Percentiles rank a stretch among this genome's conserved stretches.
phyloP scores from a whole-genome alignment of 2,797 vertebrate genomes.

The Pseudotriccus pelzelni region DNA sequence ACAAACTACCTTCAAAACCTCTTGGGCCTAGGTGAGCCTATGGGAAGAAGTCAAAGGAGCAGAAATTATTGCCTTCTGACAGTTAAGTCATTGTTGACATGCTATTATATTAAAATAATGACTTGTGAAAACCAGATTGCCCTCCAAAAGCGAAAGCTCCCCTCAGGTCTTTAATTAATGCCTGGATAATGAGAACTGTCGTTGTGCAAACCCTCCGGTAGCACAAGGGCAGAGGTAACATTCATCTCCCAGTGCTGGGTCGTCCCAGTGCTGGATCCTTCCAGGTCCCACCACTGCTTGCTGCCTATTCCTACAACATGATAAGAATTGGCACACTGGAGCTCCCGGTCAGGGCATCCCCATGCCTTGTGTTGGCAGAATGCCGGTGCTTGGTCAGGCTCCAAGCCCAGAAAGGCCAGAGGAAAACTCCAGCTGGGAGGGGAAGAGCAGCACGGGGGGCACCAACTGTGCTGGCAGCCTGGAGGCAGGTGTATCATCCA shows the following conservation, averaged over 20 bases:
- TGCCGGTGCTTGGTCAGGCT: neutral
- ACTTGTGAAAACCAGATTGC: neutral
- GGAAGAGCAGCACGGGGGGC: neutral
- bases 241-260: accelerated
- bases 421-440: neutral
- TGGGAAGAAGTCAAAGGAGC: neutral
- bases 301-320: neutral
- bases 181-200: neutral
- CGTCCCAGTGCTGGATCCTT: neutral
- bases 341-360: neutral
- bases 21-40: neutral
- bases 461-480: neutral
- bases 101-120: neutral
- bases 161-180: neutral
- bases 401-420: neutral
- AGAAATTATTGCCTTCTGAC: neutral
- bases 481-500: neutral
- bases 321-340: accelerated
- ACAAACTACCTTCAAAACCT: neutral
- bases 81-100: accelerated
- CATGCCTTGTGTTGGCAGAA: accelerated
- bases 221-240: neutral
- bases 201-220: neutral
- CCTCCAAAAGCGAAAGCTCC: neutral
- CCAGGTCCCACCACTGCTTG: neutral